Conservation (phyloP, 2,888 invertebrate genomes). For the Itoplectis maculator region DNA sequence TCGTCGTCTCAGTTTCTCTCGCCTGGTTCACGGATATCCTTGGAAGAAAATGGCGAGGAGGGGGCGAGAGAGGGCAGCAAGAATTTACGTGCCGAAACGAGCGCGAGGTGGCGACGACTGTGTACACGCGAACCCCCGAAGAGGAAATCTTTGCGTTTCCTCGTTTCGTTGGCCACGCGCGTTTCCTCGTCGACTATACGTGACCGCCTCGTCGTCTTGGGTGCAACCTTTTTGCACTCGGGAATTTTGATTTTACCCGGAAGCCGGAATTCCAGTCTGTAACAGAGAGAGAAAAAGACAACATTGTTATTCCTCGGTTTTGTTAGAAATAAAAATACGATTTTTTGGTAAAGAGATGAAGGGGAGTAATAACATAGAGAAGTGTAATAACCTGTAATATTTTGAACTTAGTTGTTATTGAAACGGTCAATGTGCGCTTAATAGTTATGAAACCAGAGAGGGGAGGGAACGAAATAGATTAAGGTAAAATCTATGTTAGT, state of each 20-base stretch:
- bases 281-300: slow-evolving; percentile 35
- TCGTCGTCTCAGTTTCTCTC: slow-evolving; percentile 6
- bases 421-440: no score
- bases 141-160: slow-evolving; percentile 35
- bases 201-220: neutral
- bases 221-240: slow-evolving; percentile 15
- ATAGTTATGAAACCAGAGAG: no score
- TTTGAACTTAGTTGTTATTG: no score
- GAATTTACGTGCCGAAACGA: slow-evolving; percentile 41
- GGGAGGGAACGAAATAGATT: no score
- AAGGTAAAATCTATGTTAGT: no score
- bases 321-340: no score
- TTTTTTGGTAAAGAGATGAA: no score
- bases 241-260: slow-evolving; percentile 44
- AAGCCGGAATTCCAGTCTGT: slow-evolving; percentile 45
- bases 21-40: slow-evolving; percentile 19
- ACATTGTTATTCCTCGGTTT: no score
- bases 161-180: neutral
- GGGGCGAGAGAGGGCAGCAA: no score
- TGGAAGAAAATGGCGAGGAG: slow-evolving; percentile 7
- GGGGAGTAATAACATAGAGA: no score
- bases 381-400: no score
- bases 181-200: slow-evolving; percentile 4
- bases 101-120: neutral
- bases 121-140: neutral